Conservation (phyloP, 2,113 vertebrate species). For the Ageneiosus marmoratus region DNA sequence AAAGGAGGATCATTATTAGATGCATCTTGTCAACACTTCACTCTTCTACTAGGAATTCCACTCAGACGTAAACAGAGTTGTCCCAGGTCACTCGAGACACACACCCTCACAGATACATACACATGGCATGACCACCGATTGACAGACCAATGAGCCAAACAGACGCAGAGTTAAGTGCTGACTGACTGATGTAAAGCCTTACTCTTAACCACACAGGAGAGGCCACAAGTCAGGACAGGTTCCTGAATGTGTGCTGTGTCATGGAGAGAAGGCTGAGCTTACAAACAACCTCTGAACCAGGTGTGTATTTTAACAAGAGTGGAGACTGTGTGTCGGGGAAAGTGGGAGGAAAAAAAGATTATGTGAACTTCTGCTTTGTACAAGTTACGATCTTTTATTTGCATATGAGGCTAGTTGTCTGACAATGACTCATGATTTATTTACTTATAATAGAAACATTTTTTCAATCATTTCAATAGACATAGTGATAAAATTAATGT, state of each 20-base stretch:
- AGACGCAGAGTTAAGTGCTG: conserved; percentile 3
- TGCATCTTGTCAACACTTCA: conserved; percentile 35
- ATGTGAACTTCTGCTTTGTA: not conserved
- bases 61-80: not conserved
- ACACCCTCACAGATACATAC: not conserved
- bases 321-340: not conserved
- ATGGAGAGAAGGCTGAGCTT: not conserved
- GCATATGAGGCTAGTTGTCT: not conserved
- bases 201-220: not conserved
- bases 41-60: conserved; percentile 14
- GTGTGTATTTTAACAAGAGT: conserved; percentile 2
- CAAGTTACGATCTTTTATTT: not conserved
- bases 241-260: conserved; percentile 18
- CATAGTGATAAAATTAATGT: not conserved
- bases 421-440: no score
- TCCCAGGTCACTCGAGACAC: not conserved
- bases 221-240: conserved; percentile 1
- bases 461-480: not conserved
- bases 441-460: no score
- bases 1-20: conserved; percentile 38
- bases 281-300: conserved; percentile 14
- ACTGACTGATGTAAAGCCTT: conserved; percentile 23
- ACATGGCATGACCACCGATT: not conserved
- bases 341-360: not conserved
- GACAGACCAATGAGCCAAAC: conserved; percentile 24